These are phyloP conservation scores for Lobophora halterata DNA, from an alignment of 2,888 invertebrate genomes.

Conservation along the genomic window DNA sequence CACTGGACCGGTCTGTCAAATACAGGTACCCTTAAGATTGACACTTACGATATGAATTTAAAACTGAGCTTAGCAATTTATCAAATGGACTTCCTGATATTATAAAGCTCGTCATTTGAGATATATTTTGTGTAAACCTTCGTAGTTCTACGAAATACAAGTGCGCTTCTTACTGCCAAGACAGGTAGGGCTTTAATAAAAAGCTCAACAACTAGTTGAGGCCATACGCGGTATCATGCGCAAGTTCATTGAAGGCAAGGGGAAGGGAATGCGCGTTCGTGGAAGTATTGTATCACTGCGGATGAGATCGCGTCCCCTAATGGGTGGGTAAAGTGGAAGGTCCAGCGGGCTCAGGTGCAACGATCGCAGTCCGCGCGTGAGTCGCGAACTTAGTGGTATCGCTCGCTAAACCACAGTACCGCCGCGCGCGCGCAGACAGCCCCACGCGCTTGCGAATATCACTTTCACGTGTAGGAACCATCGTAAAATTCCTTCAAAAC, in stretches of 20 bases:
- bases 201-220: neutral
- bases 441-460: constrained; percentile 71
- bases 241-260: constrained; percentile 21
- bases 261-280: constrained; percentile 34
- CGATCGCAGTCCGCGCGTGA: constrained; percentile 46
- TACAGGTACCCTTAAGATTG: constrained; percentile 24
- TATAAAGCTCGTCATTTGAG: too few relatives aligned
- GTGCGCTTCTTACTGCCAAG: too few relatives aligned
- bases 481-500: constrained; percentile 39
- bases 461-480: constrained; percentile 54
- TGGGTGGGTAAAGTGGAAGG: constrained; percentile 43
- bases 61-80: neutral
- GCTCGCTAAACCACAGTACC: constrained; percentile 50
- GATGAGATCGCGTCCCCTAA: constrained; percentile 24
- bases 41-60: constrained; percentile 6
- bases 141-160: too few relatives aligned
- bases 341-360: constrained; percentile 64
- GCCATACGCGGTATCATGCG: constrained; percentile 2
- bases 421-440: constrained; percentile 68
- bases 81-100: too few relatives aligned
- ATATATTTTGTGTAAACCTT: too few relatives aligned
- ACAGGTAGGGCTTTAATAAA: constrained; percentile 9
- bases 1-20: constrained; percentile 30
- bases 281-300: constrained; percentile 19
- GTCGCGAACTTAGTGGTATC: too few relatives aligned